Percentiles rank a stretch among this genome's conserved stretches.
Evolutionary conservation across 2,888 invertebrate species (phyloP).

Genomic region (Drosophila fulvimacula): DNA sequence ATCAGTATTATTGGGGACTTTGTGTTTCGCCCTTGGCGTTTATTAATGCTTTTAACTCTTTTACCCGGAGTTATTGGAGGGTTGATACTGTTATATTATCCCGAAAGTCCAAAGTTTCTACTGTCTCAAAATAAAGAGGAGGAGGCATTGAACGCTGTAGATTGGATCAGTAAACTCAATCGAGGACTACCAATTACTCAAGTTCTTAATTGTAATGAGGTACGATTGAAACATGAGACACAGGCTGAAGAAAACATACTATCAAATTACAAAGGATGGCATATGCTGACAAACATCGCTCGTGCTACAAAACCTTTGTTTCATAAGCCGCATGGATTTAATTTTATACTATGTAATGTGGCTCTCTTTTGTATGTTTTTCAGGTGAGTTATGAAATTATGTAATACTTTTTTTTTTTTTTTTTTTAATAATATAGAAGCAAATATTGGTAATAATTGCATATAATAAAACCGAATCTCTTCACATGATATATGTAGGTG

Average conservation of each 20-base stretch:
- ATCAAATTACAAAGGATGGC: conserved; percentile 49
- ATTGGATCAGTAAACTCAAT: conserved; percentile 78
- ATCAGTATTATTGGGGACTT: conserved; percentile 65
- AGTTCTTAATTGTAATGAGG: conserved; percentile 55
- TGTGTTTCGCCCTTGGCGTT: conserved; percentile 77
- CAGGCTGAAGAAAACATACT: conserved; percentile 59
- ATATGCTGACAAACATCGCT: conserved; percentile 67
- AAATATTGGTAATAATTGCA: not conserved
- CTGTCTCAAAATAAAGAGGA: conserved; percentile 65
- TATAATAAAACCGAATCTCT: too few relatives aligned
- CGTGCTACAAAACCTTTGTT: conserved; percentile 76
- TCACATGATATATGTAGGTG: too few relatives aligned
- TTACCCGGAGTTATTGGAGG: conserved; percentile 77
- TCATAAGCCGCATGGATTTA: conserved; percentile 76
- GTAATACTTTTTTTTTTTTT: not conserved
- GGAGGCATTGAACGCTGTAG: conserved; percentile 67
- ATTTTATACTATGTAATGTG: conserved; percentile 70
- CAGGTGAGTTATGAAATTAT: conserved; percentile 42
- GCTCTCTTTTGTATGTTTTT: conserved; percentile 77
- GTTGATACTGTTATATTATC: conserved; percentile 65
- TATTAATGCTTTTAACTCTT: conserved; percentile 69
- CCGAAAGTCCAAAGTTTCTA: conserved; percentile 78
- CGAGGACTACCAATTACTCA: conserved; percentile 53
- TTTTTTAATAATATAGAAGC: not conserved
- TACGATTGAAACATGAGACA: conserved; percentile 65